Evolutionary conservation across 2,888 invertebrate species (phyloP).

Genomic region (Apoda limacodes): DNA sequence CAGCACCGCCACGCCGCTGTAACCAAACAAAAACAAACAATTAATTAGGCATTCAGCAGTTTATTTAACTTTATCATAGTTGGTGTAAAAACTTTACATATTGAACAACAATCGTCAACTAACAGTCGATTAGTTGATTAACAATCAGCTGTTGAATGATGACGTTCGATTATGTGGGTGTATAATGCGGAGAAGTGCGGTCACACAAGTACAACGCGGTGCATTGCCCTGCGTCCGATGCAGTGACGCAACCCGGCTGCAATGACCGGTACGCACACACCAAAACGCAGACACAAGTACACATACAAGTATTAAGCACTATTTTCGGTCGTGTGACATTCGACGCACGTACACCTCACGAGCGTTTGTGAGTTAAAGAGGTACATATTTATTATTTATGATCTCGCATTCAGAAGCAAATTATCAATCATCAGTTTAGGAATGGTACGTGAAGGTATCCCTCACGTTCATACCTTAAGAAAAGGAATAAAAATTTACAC

Average conservation of each 20-base stretch:
- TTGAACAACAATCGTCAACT: no score
- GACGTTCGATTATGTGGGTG: constrained; percentile 40
- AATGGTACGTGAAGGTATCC: constrained; percentile 25
- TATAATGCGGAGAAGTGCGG: constrained; percentile 24
- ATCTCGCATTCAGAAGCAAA: constrained; percentile 25
- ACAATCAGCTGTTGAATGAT: constrained; percentile 55
- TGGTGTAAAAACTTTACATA: constrained; percentile 8
- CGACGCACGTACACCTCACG: constrained; percentile 33
- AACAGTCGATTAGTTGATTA: constrained; percentile 25
- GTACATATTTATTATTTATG: constrained; percentile 33
- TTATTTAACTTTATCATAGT: constrained; percentile 1
- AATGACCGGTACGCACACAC: constrained; percentile 52
- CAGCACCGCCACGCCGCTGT: constrained; percentile 86
- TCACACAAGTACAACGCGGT: constrained; percentile 36
- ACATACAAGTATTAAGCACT: constrained; percentile 39
- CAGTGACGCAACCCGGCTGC: constrained; percentile 61
- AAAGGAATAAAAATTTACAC: constrained; percentile 13
- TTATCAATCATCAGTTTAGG: constrained; percentile 32
- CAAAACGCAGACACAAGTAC: constrained; percentile 5
- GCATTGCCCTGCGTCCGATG: constrained; percentile 55
- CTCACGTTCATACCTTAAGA: neutral
- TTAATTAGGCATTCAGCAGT: no score
- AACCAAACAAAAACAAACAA: constrained; percentile 37
- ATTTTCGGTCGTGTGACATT: constrained; percentile 60
- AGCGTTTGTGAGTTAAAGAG: constrained; percentile 37